Evolutionary conservation across 2,797 vertebrate genomes (phyloP), one percentile per base, ranked within the genome.

Genomic region (Hemitrygon akajei): DNA sequence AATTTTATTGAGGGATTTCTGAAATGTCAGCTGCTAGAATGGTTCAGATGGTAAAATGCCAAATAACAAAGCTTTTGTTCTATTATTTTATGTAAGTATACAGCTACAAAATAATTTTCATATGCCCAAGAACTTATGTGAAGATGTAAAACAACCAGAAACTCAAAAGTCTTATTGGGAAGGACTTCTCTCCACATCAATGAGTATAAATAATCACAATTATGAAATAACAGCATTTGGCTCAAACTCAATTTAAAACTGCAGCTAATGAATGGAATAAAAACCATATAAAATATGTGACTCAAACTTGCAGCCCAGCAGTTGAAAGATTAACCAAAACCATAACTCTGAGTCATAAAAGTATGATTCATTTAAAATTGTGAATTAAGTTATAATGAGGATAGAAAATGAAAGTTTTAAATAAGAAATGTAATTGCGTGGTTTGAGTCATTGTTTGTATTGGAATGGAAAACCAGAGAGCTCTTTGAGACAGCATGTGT

Each of bases 401-500:
- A 37, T 89, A 60, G 7, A 37, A 37, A 69, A 18, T 20, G 34
- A 89, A 40, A 69, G n/a, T 18, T 89, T 20, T 10, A 89, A 75
- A 75, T 75, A 75, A 75, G 22, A 75, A 6, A n/a, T 20, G 63
- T 66, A 37, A 89, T 69, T 89, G 63, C n/a, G 22, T 37, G 34
- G 86, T n/a, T n/a, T 89, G 63, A 89, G 60, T 89, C 86, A 89
- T 89, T 69, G 86, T 37, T 89, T 89, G 86, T 89, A 63, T 60
- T 69, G 9, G 86, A 89, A 89, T n/a, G 18, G 86, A 63, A 69
- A 89, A 89, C 60, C 34, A n/a, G n/a, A 34, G n/a, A 89, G 60
- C n/a, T 89, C 60, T 89, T 7, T n/a, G n/a, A 89, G 63, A 89
- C 66, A n/a, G 37, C 58, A 60, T 89, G n/a, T 25, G 22, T 75